Conservation (phyloP, 2,797 vertebrate species). For the Hyperoplus immaculatus region DNA sequence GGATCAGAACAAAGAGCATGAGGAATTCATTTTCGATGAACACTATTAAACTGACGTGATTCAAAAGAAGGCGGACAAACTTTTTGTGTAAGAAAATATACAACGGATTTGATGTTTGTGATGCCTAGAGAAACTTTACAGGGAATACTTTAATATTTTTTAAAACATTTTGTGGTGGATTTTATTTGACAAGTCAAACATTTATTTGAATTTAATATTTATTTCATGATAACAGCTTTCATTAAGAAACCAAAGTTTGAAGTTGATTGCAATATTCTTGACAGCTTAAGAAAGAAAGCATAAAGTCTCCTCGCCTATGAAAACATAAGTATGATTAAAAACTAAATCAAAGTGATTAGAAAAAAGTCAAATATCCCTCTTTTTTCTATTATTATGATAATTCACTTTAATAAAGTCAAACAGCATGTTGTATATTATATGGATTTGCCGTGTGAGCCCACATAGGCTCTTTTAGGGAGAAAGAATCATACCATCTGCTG, state of each 20-base stretch:
- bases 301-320: not conserved
- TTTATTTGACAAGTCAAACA: not conserved
- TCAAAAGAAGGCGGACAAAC: no score
- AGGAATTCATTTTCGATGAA: not conserved
- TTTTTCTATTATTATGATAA: not conserved
- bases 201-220: slow-evolving; percentile 20
- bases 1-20: not conserved
- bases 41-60: not conserved
- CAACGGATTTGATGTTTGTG: not conserved
- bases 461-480: not conserved
- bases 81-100: not conserved
- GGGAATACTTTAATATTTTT: not conserved
- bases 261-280: slow-evolving; percentile 28
- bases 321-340: not conserved
- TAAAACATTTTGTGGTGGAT: not conserved
- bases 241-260: slow-evolving; percentile 12
- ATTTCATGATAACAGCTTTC: slow-evolving; percentile 9
- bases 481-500: slow-evolving; percentile 34
- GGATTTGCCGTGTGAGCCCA: not conserved
- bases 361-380: no score
- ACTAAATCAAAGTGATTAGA: not conserved
- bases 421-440: not conserved
- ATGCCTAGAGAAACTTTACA: not conserved
- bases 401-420: not conserved
- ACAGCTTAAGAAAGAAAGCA: slow-evolving; percentile 3